Percentiles rank a stretch among this genome's conserved stretches.
These are phyloP conservation scores for Pogonomyrmex californicus DNA, from an alignment of 1,140 invertebrate species.

Conservation along the genomic window DNA sequence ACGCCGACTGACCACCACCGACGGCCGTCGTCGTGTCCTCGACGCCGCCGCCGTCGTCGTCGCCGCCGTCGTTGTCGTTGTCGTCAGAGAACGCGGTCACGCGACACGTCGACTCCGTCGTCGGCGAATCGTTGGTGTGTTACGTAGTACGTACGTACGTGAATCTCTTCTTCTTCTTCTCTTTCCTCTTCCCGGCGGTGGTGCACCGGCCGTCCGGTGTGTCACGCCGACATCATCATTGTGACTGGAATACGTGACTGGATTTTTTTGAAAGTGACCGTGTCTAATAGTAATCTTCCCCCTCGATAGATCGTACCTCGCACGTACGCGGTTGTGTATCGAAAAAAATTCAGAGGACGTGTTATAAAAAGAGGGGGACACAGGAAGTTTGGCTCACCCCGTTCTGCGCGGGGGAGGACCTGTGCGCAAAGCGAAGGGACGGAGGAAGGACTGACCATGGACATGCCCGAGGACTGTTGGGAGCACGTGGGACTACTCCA, in stretches of 20 bases:
- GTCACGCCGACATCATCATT: conserved; percentile 37
- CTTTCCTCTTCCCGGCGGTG: conserved; percentile 14
- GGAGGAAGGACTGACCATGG: conserved; percentile 76
- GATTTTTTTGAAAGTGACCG: conserved; percentile 42
- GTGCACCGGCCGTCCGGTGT: conserved; percentile 35
- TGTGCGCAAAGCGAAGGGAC: neutral
- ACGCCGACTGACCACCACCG: conserved; percentile 87
- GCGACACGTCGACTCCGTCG: conserved; percentile 60
- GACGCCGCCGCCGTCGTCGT: conserved; percentile 67
- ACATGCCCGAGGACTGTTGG: conserved; percentile 86
- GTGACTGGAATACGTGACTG: conserved; percentile 52
- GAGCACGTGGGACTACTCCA: conserved; percentile 86
- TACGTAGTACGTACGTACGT: conserved; percentile 32
- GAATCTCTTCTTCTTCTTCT: conserved; percentile 31
- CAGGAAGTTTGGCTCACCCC: neutral
- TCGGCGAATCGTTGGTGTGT: conserved; percentile 19
- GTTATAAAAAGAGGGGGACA: neutral
- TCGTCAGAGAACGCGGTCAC: conserved; percentile 71
- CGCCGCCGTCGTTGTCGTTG: conserved; percentile 40
- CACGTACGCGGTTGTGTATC: neutral
- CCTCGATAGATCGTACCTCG: neutral
- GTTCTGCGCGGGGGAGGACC: conserved; percentile 6
- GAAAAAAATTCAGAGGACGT: conserved; percentile 24
- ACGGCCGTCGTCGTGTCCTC: conserved; percentile 83
- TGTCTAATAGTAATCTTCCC: neutral